These are phyloP conservation scores for Chrysolina oricalcia DNA, from an alignment of 2,888 invertebrate species.

Conservation along the genomic window DNA sequence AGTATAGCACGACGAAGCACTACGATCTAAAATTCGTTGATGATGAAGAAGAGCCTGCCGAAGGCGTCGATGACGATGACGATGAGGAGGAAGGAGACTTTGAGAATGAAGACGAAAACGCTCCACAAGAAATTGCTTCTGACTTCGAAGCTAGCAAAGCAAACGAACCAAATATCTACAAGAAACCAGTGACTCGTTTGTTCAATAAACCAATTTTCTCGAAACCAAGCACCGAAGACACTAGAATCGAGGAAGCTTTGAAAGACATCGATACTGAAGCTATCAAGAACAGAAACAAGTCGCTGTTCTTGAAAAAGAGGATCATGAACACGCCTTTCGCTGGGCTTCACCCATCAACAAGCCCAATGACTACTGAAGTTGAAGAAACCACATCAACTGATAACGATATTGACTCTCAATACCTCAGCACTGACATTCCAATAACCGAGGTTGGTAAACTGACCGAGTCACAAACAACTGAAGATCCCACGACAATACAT, in stretches of 20 bases:
- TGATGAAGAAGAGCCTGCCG: conserved; percentile 23
- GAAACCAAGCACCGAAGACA: conserved; percentile 52
- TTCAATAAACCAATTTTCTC: conserved; percentile 39
- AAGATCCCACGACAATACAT: conserved; percentile 68
- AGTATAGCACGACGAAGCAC: conserved; percentile 52
- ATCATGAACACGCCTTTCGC: conserved; percentile 65
- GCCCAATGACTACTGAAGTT: conserved; percentile 23
- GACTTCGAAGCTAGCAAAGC: neutral
- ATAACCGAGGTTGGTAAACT: conserved; percentile 43
- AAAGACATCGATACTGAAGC: conserved; percentile 72
- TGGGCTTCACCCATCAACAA: conserved; percentile 38
- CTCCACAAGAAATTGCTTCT: conserved; percentile 4
- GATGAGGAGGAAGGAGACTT: conserved; percentile 30
- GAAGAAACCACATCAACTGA: conserved; percentile 31
- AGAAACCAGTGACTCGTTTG: conserved; percentile 54
- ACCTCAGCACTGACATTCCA: conserved; percentile 14
- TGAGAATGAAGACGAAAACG: conserved; percentile 43
- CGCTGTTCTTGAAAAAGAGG: conserved; percentile 72
- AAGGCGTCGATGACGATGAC: conserved; percentile 39
- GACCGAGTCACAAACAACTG: conserved; percentile 56
- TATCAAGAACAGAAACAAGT: conserved; percentile 74
- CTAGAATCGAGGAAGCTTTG: conserved; percentile 53
- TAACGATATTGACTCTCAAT: conserved; percentile 16
- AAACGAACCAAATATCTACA: neutral
- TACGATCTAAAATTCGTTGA: conserved; percentile 1